phyloP scores from a whole-genome alignment of 2,888 invertebrate species.

The Hemithea aestivaria region DNA sequence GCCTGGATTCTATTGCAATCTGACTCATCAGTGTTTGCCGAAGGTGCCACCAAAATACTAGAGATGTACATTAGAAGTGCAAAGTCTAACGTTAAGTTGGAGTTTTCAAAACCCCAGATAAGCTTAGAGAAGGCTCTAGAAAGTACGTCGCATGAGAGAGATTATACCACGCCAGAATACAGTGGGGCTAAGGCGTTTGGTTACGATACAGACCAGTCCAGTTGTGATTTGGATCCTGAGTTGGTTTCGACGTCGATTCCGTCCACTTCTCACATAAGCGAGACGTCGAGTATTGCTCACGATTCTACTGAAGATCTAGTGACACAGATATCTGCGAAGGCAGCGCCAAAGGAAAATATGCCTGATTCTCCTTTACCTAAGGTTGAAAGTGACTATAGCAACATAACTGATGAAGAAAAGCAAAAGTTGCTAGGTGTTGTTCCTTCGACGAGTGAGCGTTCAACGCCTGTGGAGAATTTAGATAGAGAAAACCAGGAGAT shows the following conservation, averaged over 20 bases:
- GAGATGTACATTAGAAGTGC: slow-evolving; percentile 81
- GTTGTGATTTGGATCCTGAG: slow-evolving; percentile 74
- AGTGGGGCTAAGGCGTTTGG: slow-evolving; percentile 59
- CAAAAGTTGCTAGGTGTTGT: slow-evolving; percentile 75
- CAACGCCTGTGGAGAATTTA: slow-evolving; percentile 49
- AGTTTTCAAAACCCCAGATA: slow-evolving; percentile 85
- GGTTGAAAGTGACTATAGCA: slow-evolving; percentile 72
- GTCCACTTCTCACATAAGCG: slow-evolving; percentile 75
- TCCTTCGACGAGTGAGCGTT: slow-evolving; percentile 40
- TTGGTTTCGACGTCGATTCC: slow-evolving; percentile 70
- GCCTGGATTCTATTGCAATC: slow-evolving; percentile 95
- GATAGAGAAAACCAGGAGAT: slow-evolving; percentile 66
- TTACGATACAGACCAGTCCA: slow-evolving; percentile 70
- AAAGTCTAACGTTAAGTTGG: slow-evolving; percentile 77
- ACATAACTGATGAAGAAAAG: slow-evolving; percentile 97
- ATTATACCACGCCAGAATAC: slow-evolving; percentile 69
- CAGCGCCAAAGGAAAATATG: slow-evolving; percentile 54
- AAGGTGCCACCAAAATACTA: slow-evolving; percentile 83
- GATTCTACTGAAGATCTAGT: slow-evolving; percentile 73
- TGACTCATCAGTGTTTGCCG: slow-evolving; percentile 84
- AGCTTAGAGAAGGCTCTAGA: slow-evolving; percentile 87
- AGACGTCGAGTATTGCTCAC: slow-evolving; percentile 66
- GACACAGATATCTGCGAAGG: slow-evolving; percentile 53
- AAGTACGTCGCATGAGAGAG: slow-evolving; percentile 61
- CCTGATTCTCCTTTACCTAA: slow-evolving; percentile 73